Evolutionary conservation across 92 coral and sea anemone genomes (phyloP).

Genomic region (Palythoa grandis): DNA sequence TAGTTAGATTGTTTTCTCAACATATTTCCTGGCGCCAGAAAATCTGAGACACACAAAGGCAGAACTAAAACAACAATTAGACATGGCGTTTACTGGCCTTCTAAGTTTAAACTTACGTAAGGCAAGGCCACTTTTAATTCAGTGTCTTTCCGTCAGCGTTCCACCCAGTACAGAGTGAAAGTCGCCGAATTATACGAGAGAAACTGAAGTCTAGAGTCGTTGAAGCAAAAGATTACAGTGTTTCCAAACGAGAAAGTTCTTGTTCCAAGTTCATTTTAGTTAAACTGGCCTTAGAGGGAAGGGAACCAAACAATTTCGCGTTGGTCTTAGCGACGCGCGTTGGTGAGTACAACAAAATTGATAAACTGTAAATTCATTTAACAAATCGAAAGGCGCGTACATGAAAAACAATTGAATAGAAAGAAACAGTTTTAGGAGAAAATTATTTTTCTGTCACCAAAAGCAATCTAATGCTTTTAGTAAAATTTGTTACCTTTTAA

Average conservation of each 20-base stretch:
- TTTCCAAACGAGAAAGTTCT: neutral
- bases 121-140: neutral
- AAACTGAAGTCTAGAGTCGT: neutral
- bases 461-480: too few relatives aligned
- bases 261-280: neutral
- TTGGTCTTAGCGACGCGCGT: neutral
- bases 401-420: neutral
- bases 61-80: slow-evolving; percentile 32
- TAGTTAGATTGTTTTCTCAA: slow-evolving; percentile 31
- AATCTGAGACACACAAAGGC: slow-evolving; percentile 40
- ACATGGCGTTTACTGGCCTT: neutral
- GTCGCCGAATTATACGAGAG: neutral
- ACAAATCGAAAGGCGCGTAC: neutral
- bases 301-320: neutral
- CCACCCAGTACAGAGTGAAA: neutral
- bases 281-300: neutral
- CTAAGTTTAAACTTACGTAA: slow-evolving; percentile 24
- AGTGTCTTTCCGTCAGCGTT: neutral
- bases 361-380: neutral
- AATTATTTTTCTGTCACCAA: too few relatives aligned
- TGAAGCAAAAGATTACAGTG: neutral
- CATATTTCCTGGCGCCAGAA: slow-evolving; percentile 45
- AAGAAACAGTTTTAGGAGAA: too few relatives aligned
- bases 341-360: neutral
- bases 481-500: too few relatives aligned